Evolutionary conservation across 2,888 invertebrate genomes (phyloP).

Genomic region (Cryptosula pallasiana): DNA sequence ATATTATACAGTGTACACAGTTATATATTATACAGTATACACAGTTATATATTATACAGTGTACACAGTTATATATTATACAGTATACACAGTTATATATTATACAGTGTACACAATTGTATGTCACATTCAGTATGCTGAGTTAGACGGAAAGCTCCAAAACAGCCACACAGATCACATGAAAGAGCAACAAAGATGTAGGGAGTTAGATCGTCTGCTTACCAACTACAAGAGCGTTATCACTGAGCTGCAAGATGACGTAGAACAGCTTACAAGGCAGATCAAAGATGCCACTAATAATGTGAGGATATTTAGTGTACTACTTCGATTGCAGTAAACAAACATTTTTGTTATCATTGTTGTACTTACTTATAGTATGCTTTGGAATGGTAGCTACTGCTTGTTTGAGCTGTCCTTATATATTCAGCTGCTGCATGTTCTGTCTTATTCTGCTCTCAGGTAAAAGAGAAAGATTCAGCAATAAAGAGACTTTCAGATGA

Average conservation of each 20-base stretch:
- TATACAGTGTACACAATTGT: too few species aligned
- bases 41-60: too few species aligned
- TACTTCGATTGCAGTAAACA: too few species aligned
- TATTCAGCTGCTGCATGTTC: background rate
- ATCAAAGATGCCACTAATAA: constrained; percentile 39
- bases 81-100: too few species aligned
- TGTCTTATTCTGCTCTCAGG: constrained; percentile 29
- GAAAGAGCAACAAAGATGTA: constrained; percentile 19
- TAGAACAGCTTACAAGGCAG: constrained; percentile 41
- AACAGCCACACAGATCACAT: constrained; percentile 14
- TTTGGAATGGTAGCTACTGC: too few species aligned
- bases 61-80: too few species aligned
- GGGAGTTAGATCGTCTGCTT: constrained; percentile 32
- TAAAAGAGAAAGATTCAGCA: constrained; percentile 38
- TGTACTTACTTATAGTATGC: too few species aligned
- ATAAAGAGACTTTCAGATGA: constrained; percentile 38
- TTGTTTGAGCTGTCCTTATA: too few species aligned
- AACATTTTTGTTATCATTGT: too few species aligned
- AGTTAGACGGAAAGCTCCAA: constrained; percentile 7
- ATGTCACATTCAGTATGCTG: background rate
- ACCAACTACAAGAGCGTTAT: constrained; percentile 37
- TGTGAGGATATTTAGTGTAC: too few species aligned
- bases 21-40: too few species aligned
- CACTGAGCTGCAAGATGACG: constrained; percentile 42
- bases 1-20: too few species aligned